phyloP scores from a whole-genome alignment of 2,797 vertebrate species.

The Mycteria americana region DNA sequence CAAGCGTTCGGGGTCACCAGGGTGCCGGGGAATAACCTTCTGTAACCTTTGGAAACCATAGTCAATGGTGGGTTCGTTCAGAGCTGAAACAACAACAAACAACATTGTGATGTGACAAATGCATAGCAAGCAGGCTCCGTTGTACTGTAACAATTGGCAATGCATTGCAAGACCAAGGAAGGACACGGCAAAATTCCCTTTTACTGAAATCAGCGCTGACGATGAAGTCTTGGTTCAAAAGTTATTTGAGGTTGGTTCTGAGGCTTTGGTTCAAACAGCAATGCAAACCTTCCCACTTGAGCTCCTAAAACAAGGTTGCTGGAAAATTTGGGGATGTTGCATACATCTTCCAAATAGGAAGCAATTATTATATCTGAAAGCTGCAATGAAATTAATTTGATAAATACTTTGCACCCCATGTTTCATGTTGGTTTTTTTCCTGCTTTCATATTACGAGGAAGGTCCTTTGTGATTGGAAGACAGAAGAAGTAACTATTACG shows the following conservation, averaged over 20 bases:
- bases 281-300: background rate
- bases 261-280: background rate
- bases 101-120: slow-evolving; percentile 45
- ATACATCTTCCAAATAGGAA: background rate
- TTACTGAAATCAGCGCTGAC: background rate
- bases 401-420: background rate
- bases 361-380: background rate
- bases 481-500: background rate
- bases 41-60: slow-evolving; percentile 98
- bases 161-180: background rate
- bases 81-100: slow-evolving; percentile 80
- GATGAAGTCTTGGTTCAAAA: background rate
- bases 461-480: background rate
- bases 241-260: background rate
- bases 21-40: slow-evolving; percentile 97
- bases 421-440: background rate
- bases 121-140: background rate
- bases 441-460: background rate
- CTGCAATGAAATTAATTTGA: background rate
- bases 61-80: slow-evolving; percentile 98
- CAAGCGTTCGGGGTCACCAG: slow-evolving; percentile 94
- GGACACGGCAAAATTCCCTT: background rate
- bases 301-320: background rate
- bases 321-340: background rate
- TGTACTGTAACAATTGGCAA: background rate